Conservation (phyloP, 2,113 vertebrate species). For the Capreolus pygargus region DNA sequence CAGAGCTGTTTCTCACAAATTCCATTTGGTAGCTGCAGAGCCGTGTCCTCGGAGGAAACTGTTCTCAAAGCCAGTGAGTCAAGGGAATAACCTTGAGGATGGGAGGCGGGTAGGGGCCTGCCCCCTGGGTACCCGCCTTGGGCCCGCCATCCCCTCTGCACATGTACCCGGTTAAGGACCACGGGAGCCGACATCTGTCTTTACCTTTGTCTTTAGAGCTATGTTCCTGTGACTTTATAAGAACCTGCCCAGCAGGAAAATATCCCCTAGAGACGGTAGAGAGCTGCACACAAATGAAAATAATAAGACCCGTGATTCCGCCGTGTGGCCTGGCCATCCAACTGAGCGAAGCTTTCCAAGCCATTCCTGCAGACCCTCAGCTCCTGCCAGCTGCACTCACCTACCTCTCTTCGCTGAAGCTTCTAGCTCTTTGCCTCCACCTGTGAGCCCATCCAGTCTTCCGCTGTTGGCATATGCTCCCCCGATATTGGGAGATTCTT, state of each 20-base stretch:
- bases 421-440: slow-evolving; percentile 18
- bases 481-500: not conserved
- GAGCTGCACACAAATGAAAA: not conserved
- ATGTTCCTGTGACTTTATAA: slow-evolving; percentile 1
- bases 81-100: not conserved
- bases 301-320: not conserved
- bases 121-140: rapidly evolving
- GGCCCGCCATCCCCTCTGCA: rapidly evolving
- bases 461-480: not conserved
- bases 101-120: too few species aligned
- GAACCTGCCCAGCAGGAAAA: not conserved
- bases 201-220: not conserved
- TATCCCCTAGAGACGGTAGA: not conserved
- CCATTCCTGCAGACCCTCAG: not conserved
- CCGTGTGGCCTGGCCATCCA: not conserved
- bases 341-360: not conserved
- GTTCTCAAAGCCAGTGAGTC: not conserved
- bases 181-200: not conserved
- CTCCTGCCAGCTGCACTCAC: not conserved
- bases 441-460: not conserved
- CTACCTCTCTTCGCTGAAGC: not conserved
- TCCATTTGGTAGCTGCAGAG: not conserved
- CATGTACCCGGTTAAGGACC: not conserved
- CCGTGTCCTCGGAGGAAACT: not conserved
- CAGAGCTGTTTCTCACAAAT: not conserved